These are phyloP conservation scores for Hippopotamus amphibius DNA, from an alignment of 2,113 vertebrate genomes.

Conservation along the genomic window DNA sequence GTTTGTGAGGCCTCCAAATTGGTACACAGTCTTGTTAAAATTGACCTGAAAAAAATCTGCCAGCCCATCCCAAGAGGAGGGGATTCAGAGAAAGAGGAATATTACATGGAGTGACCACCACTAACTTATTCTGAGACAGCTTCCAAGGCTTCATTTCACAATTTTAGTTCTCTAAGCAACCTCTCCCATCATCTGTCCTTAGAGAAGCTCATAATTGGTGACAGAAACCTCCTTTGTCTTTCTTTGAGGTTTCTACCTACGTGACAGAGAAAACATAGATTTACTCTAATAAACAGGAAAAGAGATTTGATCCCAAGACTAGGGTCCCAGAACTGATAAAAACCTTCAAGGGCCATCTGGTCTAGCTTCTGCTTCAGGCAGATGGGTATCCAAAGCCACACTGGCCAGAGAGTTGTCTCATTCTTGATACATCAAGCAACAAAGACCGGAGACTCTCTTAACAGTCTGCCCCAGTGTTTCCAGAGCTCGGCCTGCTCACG, in stretches of 20 bases:
- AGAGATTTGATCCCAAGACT: not conserved
- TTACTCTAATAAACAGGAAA: not conserved
- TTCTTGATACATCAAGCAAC: not conserved
- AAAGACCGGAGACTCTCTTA: not conserved
- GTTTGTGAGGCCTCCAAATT: too few relatives aligned
- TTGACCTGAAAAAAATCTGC: not conserved
- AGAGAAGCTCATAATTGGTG: not conserved
- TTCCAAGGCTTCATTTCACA: not conserved
- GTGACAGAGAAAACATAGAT: not conserved
- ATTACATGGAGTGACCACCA: accelerated
- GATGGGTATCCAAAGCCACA: not conserved
- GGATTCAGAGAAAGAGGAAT: not conserved
- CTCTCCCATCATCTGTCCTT: not conserved
- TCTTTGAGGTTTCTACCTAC: not conserved
- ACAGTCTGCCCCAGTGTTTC: not conserved
- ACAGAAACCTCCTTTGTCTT: not conserved
- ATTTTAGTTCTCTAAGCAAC: not conserved
- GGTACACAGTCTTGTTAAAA: not conserved
- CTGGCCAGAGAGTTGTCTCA: not conserved
- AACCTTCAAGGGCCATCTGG: not conserved
- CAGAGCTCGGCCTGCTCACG: not conserved
- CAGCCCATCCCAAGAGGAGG: not conserved
- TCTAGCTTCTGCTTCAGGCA: not conserved
- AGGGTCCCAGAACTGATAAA: not conserved
- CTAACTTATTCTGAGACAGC: not conserved